phyloP scores from a whole-genome alignment of 2,888 invertebrate genomes.

The Eutolmus rufibarbis region DNA sequence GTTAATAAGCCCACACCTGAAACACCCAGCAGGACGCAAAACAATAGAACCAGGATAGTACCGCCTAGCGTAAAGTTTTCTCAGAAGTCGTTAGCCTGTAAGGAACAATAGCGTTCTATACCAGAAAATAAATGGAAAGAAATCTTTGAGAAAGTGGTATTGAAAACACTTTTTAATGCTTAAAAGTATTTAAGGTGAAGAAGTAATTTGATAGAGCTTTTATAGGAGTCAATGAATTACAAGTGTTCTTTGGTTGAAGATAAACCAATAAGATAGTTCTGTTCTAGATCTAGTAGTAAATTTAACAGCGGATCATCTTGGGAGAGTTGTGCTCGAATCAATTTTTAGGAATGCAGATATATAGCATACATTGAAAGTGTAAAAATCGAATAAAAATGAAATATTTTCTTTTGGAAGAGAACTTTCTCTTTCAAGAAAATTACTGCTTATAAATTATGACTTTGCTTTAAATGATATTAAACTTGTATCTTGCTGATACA shows the following conservation, averaged over 20 bases:
- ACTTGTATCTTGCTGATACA: neutral
- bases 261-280: too few species aligned
- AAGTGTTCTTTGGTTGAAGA: too few species aligned
- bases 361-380: neutral
- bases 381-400: neutral
- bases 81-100: neutral
- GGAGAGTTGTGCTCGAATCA: too few species aligned
- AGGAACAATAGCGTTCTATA: neutral
- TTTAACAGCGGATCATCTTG: too few species aligned
- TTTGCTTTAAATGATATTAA: neutral
- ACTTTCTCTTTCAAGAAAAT: neutral
- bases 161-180: neutral
- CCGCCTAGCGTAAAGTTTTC: neutral
- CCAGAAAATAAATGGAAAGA: neutral
- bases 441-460: neutral
- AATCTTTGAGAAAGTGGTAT: neutral
- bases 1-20: neutral
- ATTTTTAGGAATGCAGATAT: too few species aligned
- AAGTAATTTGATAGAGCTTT: neutral
- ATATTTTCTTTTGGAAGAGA: neutral
- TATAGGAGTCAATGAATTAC: neutral
- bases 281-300: too few species aligned
- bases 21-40: neutral
- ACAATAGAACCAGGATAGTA: neutral
- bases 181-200: neutral